Evolutionary conservation across 2,888 invertebrate species (phyloP).

Genomic region (Lasioglossum morio): DNA sequence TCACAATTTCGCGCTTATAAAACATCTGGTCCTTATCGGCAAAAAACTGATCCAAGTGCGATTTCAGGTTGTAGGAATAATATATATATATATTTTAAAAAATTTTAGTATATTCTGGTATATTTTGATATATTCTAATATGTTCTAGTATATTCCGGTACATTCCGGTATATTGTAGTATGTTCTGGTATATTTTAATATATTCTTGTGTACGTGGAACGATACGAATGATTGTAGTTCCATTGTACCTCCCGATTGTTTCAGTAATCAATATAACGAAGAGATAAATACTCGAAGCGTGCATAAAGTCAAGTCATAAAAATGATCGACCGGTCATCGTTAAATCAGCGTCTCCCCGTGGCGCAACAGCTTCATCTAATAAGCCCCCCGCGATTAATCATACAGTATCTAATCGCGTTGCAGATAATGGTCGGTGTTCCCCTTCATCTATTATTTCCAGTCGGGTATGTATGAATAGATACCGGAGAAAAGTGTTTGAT

Average conservation of each 20-base stretch:
- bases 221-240: background rate
- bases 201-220: too few species aligned
- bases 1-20: too few species aligned
- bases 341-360: background rate
- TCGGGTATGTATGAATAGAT: background rate
- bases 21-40: too few species aligned
- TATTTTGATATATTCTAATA: too few species aligned
- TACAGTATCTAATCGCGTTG: background rate
- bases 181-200: too few species aligned
- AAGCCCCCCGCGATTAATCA: constrained; percentile 12
- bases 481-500: background rate
- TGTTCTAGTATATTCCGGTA: too few species aligned
- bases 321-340: background rate
- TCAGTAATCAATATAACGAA: constrained; percentile 6
- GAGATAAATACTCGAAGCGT: background rate
- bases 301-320: background rate
- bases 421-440: constrained; percentile 5
- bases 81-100: too few species aligned
- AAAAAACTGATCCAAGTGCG: too few species aligned
- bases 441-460: background rate
- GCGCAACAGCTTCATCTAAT: constrained; percentile 1
- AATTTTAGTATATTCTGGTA: too few species aligned
- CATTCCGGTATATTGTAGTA: too few species aligned
- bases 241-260: background rate
- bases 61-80: too few species aligned